These are phyloP conservation scores for Bombycilla garrulus DNA, from an alignment of 2,113 vertebrate species.

Conservation along the genomic window DNA sequence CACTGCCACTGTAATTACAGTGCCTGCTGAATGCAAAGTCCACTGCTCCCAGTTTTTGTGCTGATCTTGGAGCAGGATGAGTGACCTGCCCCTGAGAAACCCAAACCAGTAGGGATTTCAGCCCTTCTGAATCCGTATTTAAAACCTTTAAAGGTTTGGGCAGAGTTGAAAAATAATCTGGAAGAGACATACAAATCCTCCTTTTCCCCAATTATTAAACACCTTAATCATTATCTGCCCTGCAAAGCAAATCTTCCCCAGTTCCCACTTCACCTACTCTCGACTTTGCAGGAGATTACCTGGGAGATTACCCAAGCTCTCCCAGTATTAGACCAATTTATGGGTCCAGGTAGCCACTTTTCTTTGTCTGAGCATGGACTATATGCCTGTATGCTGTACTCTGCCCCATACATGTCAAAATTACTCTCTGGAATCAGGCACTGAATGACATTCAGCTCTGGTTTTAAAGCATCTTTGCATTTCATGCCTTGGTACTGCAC, in stretches of 20 bases:
- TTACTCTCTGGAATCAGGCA: not conserved
- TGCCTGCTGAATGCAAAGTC: not conserved
- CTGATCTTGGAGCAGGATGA: not conserved
- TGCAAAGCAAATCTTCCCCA: not conserved
- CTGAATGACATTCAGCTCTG: not conserved
- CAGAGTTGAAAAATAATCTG: not conserved
- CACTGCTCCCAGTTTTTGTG: not conserved
- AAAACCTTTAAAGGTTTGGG: not conserved
- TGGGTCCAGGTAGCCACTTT: not conserved
- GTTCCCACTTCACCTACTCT: not conserved
- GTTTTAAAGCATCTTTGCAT: not conserved
- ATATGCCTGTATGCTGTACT: not conserved
- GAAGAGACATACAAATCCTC: not conserved
- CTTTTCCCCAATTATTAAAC: not conserved
- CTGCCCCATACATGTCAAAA: not conserved
- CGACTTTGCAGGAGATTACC: not conserved
- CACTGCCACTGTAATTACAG: not conserved
- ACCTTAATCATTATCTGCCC: not conserved
- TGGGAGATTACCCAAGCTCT: not conserved
- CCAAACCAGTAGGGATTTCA: not conserved
- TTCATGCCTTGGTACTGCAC: not conserved
- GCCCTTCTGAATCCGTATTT: not conserved
- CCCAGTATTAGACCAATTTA: not conserved
- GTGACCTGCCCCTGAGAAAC: not conserved
- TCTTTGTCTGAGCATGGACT: not conserved